Conservation (phyloP, 2,797 vertebrate species). For the Hephaestus fuliginosus region DNA sequence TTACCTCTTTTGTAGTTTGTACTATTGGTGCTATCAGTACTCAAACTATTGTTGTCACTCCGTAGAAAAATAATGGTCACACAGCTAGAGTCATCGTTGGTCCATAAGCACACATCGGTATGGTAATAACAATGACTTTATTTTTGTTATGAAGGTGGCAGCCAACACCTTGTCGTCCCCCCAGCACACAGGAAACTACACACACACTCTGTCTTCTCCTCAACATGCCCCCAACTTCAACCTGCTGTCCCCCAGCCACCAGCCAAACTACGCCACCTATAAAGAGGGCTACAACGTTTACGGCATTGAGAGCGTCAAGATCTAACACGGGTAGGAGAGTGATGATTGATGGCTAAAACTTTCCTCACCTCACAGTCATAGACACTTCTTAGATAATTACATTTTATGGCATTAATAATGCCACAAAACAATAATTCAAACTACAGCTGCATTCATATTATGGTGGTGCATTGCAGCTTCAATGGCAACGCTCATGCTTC, state of each 20-base stretch:
- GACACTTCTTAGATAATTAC: conserved; percentile 28
- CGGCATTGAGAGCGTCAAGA: conserved; percentile 99
- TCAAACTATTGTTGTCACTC: conserved; percentile 4
- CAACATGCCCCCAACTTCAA: conserved; percentile 79
- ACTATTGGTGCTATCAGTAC: not conserved
- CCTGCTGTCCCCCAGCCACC: conserved; percentile 80
- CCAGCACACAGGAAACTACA: conserved; percentile 82
- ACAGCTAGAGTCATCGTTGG: conserved; percentile 7
- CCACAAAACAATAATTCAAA: not conserved
- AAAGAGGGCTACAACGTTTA: conserved; percentile 99
- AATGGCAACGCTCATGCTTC: conserved; percentile 2
- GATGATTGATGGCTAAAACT: conserved; percentile 85
- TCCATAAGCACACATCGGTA: not conserved
- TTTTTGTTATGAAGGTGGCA: conserved; percentile 88
- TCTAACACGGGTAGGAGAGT: conserved; percentile 97
- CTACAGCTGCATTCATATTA: conserved; percentile 41
- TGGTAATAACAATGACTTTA: conserved; percentile 68
- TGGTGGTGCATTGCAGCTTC: conserved; percentile 8
- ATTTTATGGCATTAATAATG: not conserved
- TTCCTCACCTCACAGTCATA: conserved; percentile 68
- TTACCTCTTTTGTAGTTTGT: not conserved
- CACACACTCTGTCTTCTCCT: conserved; percentile 80
- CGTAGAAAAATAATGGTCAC: not conserved
- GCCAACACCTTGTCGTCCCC: conserved; percentile 91
- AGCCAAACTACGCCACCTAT: conserved; percentile 97